These are phyloP conservation scores for Gallinago solitaria DNA, from an alignment of 2,797 vertebrate genomes.

Conservation along the genomic window DNA sequence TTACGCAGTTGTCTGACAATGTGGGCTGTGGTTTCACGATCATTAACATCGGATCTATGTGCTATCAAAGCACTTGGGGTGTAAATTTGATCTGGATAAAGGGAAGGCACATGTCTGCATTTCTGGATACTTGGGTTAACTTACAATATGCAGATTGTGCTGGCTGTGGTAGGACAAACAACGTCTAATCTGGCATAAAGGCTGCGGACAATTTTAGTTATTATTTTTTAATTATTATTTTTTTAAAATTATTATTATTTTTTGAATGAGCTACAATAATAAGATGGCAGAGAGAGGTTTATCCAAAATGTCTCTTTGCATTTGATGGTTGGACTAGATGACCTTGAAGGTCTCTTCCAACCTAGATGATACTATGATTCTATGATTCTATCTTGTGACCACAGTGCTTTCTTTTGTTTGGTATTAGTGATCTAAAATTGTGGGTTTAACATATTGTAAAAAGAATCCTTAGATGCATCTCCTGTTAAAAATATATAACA, in stretches of 20 bases:
- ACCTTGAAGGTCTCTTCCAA: too few species aligned
- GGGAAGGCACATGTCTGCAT: background rate
- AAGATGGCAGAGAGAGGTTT: background rate
- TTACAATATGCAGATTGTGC: background rate
- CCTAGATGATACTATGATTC: too few species aligned
- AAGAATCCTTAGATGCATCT: background rate
- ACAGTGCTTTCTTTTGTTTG: background rate
- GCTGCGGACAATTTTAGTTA: background rate
- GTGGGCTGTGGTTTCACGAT: constrained; percentile 27
- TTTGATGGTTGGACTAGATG: too few species aligned
- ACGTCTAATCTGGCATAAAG: background rate
- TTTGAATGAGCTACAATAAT: background rate
- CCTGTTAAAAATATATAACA: background rate
- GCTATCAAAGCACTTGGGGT: background rate
- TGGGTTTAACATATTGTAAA: background rate
- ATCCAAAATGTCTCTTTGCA: background rate
- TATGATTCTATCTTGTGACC: background rate
- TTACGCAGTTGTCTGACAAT: constrained; percentile 53
- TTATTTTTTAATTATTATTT: background rate
- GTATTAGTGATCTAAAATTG: background rate
- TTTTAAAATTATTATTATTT: background rate
- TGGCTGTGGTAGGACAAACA: background rate
- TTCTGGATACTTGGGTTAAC: background rate
- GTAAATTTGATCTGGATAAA: constrained; percentile 30
- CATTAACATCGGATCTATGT: background rate